Evolutionary conservation across 2,888 invertebrate genomes (phyloP), one percentile per base, ranked within the genome.

Genomic region (Ganaspis brasiliensis): DNA sequence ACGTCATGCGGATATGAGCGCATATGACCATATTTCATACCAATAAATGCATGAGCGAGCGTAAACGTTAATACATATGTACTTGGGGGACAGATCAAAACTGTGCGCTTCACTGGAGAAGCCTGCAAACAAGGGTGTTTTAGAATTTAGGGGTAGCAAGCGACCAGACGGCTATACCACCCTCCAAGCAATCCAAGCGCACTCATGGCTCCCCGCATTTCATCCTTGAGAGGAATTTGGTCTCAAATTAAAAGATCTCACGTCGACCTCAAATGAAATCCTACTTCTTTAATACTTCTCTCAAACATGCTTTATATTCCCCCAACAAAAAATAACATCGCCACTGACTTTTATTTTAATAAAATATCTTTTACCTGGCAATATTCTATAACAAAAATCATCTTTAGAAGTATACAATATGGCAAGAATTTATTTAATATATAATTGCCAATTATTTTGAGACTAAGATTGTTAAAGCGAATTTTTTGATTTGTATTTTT

Each of bases 221-320:
- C 86, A 87, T 86, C 88, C 90, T 89, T 87, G 85, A 89, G 88
- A 88, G 90, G 89, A 90, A 90, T 90, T 90, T 87, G 85, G 88
- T 85, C 88, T 87, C 89, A 90, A 91, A 91, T 91, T 91, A 91
- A 91, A 90, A 90, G 90, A 91, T 91, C 90, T 90, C 88, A 80
- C 86, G 84, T 81, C 82, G 85, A 81, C 85, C 84, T 84, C 83
- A 87, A 87, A 85, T 84, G 82, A 86, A 87, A 86, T 87, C 85
- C 73, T 12, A 52, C 52, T 52, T 52, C 52, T 52, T 52, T 16
- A 52, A 52, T 52, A 52, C 16, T 52, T 52, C 52, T 52, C 19
- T 52, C n/a, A 14, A 14, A 14, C 12, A 14, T 45, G 14, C 9
- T 12, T 40, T 40, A 40, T 40, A 10, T 40, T 10, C 45, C 12